Evolutionary conservation across 2,797 vertebrate genomes (phyloP).

Genomic region (Spizella passerina): DNA sequence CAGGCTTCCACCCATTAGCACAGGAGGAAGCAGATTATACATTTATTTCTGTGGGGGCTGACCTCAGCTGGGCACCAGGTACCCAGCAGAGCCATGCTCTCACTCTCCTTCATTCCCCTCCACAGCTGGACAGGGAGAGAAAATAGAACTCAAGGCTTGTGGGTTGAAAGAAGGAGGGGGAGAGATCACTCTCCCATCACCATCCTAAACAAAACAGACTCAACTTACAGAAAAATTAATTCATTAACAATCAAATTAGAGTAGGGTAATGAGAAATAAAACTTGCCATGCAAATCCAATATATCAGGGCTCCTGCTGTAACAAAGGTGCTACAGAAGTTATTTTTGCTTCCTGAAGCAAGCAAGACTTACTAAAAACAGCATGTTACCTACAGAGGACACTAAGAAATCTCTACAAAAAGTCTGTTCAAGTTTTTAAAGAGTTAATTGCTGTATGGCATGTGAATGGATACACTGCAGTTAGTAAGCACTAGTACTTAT

Average conservation of each 20-base stretch:
- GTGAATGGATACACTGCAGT: not conserved
- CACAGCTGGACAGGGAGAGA: not conserved
- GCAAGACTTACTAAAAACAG: not conserved
- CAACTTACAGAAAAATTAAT: not conserved
- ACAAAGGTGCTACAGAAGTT: not conserved
- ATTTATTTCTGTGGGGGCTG: not conserved
- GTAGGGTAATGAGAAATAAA: not conserved
- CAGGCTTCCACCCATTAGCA: not conserved
- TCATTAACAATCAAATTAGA: not conserved
- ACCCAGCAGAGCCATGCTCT: not conserved
- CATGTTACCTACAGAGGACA: not conserved
- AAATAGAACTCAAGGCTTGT: rapidly evolving
- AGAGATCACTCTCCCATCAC: not conserved
- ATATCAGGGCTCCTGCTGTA: not conserved
- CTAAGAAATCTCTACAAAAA: not conserved
- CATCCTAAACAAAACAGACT: not conserved
- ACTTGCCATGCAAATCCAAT: not conserved
- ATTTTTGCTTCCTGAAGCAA: not conserved
- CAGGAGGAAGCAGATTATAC: slow-evolving; percentile 27
- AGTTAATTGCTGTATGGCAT: not conserved
- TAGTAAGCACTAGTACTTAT: not conserved
- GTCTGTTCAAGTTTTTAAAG: not conserved
- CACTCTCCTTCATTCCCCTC: not conserved
- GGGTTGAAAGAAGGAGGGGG: not conserved
- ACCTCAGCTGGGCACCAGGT: not conserved